Percentiles rank a stretch among this genome's conserved stretches.
Conservation (phyloP, 2,797 vertebrate species). For the Micrastur ruficollis region DNA sequence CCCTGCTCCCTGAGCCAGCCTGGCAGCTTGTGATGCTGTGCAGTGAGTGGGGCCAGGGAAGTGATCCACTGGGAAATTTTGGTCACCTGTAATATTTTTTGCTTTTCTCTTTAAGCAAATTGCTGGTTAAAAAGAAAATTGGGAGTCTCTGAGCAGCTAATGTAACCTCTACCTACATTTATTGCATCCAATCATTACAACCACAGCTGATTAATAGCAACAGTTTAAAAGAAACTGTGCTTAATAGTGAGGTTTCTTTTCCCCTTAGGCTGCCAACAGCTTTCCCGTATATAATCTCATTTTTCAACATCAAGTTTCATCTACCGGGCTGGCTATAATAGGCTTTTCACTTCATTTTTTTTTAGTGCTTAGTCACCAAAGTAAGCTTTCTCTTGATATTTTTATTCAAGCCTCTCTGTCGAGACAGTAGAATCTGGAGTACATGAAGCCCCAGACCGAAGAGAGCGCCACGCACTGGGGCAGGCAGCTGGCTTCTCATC, state of each 20-base stretch:
- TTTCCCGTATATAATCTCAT: not conserved
- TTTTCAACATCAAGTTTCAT: not conserved
- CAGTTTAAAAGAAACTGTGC: not conserved
- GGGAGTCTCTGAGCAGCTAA: not conserved
- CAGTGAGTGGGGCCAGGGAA: not conserved
- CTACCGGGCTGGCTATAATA: not conserved
- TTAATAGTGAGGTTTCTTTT: not conserved
- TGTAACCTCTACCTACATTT: not conserved
- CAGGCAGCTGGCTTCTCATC: not conserved
- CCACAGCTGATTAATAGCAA: not conserved
- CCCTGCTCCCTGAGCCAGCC: not conserved
- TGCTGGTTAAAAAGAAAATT: not conserved
- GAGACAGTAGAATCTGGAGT: not conserved
- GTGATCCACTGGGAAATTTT: not conserved
- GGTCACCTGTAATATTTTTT: not conserved
- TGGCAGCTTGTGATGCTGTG: not conserved
- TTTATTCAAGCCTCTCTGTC: not conserved
- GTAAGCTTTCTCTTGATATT: not conserved
- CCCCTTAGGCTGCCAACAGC: not conserved
- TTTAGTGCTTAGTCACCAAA: not conserved
- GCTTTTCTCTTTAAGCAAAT: not conserved
- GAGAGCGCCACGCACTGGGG: accelerated
- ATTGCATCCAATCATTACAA: not conserved
- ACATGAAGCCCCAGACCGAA: not conserved
- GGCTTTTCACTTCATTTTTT: not conserved